Evolutionary conservation across 2,888 invertebrate genomes (phyloP).

Genomic region (Scaptomyza caliginosa): DNA sequence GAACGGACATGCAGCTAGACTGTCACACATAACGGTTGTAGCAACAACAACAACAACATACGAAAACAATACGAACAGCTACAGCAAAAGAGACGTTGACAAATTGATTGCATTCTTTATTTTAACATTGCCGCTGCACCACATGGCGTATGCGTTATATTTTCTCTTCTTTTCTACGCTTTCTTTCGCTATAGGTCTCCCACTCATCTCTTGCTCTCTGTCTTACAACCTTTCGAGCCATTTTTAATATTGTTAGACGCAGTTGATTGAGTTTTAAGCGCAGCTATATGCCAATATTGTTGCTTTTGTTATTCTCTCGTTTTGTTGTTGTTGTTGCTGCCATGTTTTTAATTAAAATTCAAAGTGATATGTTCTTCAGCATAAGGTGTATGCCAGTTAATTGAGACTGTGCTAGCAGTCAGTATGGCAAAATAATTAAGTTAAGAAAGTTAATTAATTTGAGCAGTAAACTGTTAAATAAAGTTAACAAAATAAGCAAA

Average conservation of each 20-base stretch:
- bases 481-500: neutral
- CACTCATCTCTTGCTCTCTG: neutral
- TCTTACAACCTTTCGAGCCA: neutral
- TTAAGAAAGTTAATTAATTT: neutral
- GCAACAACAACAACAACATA: conserved; percentile 20
- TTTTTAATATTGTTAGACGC: conserved; percentile 72
- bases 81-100: conserved; percentile 63
- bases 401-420: conserved; percentile 6
- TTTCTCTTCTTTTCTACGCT: neutral
- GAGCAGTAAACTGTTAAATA: neutral
- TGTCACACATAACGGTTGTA: conserved; percentile 26
- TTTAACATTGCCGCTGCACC: conserved; percentile 54
- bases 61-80: conserved; percentile 17
- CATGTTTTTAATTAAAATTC: conserved; percentile 61
- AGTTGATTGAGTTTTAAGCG: conserved; percentile 79
- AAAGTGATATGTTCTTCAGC: conserved; percentile 19
- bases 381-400: conserved; percentile 20
- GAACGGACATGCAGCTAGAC: conserved; percentile 36
- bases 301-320: conserved; percentile 20
- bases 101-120: conserved; percentile 80
- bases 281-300: conserved; percentile 63
- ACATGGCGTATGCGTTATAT: conserved; percentile 72
- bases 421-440: conserved; percentile 5
- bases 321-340: neutral
- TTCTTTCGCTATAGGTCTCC: neutral